phyloP scores from a whole-genome alignment of 2,797 vertebrate genomes.

The Semaprochilodus insignis region DNA sequence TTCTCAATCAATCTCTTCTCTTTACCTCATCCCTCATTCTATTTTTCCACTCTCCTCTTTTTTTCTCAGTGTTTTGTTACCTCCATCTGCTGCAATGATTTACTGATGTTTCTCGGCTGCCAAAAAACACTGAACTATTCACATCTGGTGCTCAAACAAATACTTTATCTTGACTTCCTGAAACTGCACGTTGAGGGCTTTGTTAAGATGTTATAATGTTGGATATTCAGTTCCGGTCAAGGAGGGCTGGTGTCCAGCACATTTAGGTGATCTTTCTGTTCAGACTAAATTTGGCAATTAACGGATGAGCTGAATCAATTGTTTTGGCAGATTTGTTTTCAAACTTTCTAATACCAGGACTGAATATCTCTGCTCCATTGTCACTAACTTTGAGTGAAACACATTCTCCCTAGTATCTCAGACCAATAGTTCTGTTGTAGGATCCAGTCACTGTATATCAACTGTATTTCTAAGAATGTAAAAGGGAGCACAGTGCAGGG shows the following conservation, averaged over 20 bases:
- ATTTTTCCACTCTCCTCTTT: conserved; percentile 37
- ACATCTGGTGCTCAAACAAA: not conserved
- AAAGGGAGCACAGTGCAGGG: too few species aligned
- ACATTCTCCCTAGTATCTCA: too few species aligned
- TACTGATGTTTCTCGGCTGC: conserved; percentile 32
- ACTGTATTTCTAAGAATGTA: too few species aligned
- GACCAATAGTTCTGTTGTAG: too few species aligned
- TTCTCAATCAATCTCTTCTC: conserved; percentile 62
- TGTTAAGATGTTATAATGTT: not conserved
- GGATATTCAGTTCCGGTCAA: not conserved
- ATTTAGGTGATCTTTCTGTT: not conserved
- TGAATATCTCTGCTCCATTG: not conserved
- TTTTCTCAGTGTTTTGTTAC: conserved; percentile 53
- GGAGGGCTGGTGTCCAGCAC: not conserved
- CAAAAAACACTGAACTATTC: not conserved
- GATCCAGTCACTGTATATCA: too few species aligned
- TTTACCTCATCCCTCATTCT: conserved; percentile 51
- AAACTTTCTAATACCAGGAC: not conserved
- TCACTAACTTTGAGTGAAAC: too few species aligned
- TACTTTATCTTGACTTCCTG: not conserved
- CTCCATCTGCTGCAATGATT: conserved; percentile 62
- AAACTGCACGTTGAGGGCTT: not conserved
- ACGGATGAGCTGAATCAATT: not conserved
- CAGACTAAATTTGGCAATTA: not conserved
- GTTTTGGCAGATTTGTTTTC: not conserved